Evolutionary conservation across 2,888 invertebrate genomes (phyloP).

Genomic region (Anaspis maculata): DNA sequence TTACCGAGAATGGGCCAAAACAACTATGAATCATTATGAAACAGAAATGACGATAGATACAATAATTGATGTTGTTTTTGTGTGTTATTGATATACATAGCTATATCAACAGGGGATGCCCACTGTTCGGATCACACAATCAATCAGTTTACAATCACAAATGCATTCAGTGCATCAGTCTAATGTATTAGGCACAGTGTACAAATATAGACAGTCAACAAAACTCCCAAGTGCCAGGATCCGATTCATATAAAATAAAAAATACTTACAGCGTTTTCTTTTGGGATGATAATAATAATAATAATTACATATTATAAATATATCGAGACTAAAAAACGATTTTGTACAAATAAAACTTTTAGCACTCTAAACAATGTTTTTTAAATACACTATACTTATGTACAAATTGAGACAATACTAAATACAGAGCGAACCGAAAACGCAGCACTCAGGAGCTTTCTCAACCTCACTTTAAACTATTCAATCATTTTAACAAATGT

Average conservation of each 20-base stretch:
- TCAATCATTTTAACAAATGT: conserved; percentile 33
- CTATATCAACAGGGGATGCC: conserved; percentile 40
- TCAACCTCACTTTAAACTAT: conserved; percentile 34
- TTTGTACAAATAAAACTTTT: too few species aligned
- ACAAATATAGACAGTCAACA: conserved; percentile 30
- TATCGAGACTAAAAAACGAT: too few species aligned
- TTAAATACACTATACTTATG: too few species aligned
- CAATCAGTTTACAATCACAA: conserved; percentile 20
- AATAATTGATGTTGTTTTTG: conserved; percentile 30
- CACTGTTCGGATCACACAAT: conserved; percentile 39
- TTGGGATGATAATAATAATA: too few species aligned
- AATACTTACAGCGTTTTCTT: too few species aligned
- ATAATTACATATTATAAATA: too few species aligned
- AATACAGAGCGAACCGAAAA: conserved; percentile 10
- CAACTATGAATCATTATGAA: too few species aligned
- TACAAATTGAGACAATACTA: conserved; percentile 1
- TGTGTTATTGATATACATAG: conserved; percentile 39
- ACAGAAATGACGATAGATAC: too few species aligned
- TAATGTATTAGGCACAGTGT: conserved; percentile 41
- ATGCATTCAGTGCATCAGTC: conserved; percentile 28
- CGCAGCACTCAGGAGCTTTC: conserved; percentile 23
- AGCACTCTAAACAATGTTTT: too few species aligned
- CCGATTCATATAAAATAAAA: conserved; percentile 6
- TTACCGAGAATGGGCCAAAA: conserved; percentile 6
- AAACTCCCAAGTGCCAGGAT: conserved; percentile 35